These are phyloP conservation scores for Anisognathus igniventris DNA, from an alignment of 2,797 vertebrate genomes.

Conservation along the genomic window DNA sequence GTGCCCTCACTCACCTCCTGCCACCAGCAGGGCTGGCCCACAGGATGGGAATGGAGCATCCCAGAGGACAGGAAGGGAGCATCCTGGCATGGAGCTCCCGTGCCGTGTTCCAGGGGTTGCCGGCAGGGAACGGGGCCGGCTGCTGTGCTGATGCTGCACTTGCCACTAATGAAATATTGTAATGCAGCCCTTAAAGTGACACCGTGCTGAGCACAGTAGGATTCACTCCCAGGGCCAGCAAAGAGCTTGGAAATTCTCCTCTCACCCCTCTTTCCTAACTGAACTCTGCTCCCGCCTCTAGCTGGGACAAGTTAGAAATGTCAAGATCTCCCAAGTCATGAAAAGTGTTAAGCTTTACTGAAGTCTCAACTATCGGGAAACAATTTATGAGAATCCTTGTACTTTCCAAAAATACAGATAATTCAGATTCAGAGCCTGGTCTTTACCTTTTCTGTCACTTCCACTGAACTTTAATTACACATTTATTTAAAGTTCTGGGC, in stretches of 20 bases:
- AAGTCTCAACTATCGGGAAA: not conserved
- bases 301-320: fast-evolving
- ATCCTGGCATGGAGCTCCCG: not conserved
- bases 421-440: not conserved
- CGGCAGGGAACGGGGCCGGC: fast-evolving
- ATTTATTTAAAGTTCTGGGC: not conserved
- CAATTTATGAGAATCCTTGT: not conserved
- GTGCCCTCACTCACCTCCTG: not conserved
- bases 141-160: not conserved
- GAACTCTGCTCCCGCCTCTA: not conserved
- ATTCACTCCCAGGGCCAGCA: not conserved
- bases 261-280: not conserved
- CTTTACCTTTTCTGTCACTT: not conserved
- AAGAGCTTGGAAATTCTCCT: not conserved
- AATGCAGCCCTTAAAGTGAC: not conserved
- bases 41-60: fast-evolving
- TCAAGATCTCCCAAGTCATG: fast-evolving
- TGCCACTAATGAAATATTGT: not conserved
- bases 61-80: fast-evolving
- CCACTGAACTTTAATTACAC: not conserved
- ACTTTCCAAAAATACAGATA: not conserved
- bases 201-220: fast-evolving
- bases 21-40: fast-evolving
- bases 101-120: not conserved
- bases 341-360: not conserved